Percentiles rank a stretch among this genome's conserved stretches.
Evolutionary conservation across 2,888 invertebrate species (phyloP).

Genomic region (Tortricodes alternella): DNA sequence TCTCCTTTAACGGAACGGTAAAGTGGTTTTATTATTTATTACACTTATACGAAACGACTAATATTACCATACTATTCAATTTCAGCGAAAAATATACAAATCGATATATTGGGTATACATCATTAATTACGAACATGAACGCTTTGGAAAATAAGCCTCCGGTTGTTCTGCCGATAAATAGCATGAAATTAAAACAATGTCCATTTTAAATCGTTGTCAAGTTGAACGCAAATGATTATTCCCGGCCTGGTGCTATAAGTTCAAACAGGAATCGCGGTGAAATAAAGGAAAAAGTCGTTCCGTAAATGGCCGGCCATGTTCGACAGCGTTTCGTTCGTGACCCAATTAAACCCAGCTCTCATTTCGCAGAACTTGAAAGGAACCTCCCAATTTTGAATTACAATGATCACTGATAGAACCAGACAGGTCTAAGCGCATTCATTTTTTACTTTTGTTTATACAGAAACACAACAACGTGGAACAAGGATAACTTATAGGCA

Average conservation of each 20-base stretch:
- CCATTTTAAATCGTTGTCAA: slow-evolving; percentile 47
- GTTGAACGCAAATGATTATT: slow-evolving; percentile 65
- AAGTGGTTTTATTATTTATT: no score
- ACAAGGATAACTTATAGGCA: not conserved
- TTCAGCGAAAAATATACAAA: not conserved
- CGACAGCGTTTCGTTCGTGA: slow-evolving; percentile 70
- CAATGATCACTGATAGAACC: slow-evolving; percentile 28
- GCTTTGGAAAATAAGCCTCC: slow-evolving; percentile 34
- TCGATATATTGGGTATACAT: not conserved
- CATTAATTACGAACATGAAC: not conserved
- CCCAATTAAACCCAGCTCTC: slow-evolving; percentile 56
- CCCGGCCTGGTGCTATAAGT: slow-evolving; percentile 56
- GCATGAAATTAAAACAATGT: slow-evolving; percentile 51
- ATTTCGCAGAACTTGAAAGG: slow-evolving; percentile 26
- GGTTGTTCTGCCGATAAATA: slow-evolving; percentile 40
- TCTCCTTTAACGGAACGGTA: no score
- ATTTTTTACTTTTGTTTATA: slow-evolving; percentile 1
- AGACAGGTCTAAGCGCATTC: not conserved
- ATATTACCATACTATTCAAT: no score
- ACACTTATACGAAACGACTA: no score
- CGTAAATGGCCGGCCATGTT: slow-evolving; percentile 69
- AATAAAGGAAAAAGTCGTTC: slow-evolving; percentile 66
- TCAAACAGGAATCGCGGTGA: slow-evolving; percentile 52
- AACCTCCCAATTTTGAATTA: slow-evolving; percentile 24
- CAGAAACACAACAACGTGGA: not conserved